Evolutionary conservation across 1,140 invertebrate genomes (phyloP).

Genomic region (Stenopsyche tienmushanensis): DNA sequence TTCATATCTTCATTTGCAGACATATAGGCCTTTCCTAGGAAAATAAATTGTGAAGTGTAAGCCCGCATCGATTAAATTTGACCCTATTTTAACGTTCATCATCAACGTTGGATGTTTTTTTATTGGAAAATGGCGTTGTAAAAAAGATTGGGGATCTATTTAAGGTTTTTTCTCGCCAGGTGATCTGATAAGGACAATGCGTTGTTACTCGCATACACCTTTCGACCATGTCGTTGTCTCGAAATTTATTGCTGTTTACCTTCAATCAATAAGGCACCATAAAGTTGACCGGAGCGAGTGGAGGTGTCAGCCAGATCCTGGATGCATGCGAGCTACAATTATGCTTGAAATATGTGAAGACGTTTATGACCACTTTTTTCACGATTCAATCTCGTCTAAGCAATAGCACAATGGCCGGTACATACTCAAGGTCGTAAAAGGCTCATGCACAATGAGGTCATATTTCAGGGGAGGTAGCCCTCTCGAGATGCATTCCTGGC

Average conservation of each 20-base stretch:
- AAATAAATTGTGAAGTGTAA: too few relatives aligned
- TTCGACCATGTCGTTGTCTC: slow-evolving; percentile 22
- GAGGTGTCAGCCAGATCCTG: background rate
- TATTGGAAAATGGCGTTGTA: too few relatives aligned
- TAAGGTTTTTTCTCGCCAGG: slow-evolving; percentile 5
- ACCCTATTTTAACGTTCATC: too few relatives aligned
- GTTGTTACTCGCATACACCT: background rate
- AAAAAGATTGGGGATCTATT: background rate
- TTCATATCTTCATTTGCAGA: too few relatives aligned
- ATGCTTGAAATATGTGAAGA: background rate
- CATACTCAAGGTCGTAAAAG: too few relatives aligned
- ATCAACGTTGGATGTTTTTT: too few relatives aligned
- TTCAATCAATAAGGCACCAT: slow-evolving; percentile 30
- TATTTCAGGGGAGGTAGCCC: slow-evolving; percentile 18
- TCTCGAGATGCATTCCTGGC: slow-evolving; percentile 7
- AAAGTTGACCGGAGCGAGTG: slow-evolving; percentile 7
- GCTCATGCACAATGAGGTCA: slow-evolving; percentile 6
- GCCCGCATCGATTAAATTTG: too few relatives aligned
- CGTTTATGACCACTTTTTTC: too few relatives aligned
- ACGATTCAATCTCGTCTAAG: too few relatives aligned
- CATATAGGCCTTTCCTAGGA: too few relatives aligned
- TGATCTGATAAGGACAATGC: slow-evolving; percentile 12
- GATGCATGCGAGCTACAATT: too few relatives aligned
- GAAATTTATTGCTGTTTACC: slow-evolving; percentile 36
- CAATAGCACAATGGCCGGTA: too few relatives aligned